Evolutionary conservation across 2,113 vertebrate species (phyloP).

Genomic region (Tupaia tana): DNA sequence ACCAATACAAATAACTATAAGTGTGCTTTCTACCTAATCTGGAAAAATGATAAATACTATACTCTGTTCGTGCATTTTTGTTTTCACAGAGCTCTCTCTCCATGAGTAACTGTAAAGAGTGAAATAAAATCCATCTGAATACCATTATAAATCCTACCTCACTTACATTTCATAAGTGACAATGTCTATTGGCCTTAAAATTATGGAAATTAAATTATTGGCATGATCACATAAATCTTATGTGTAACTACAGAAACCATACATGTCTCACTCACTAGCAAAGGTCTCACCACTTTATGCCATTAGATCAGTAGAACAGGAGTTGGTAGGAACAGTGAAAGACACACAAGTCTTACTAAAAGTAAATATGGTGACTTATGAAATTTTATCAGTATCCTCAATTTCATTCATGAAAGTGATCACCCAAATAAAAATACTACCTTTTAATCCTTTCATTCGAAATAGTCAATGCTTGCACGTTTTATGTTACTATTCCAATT

Average conservation of each 20-base stretch:
- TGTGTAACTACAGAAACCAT: constrained; percentile 21
- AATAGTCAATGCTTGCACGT: constrained; percentile 16
- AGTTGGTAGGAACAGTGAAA: background rate
- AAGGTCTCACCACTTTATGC: background rate
- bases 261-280: background rate
- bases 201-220: constrained; percentile 63
- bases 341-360: background rate
- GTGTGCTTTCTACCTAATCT: constrained; percentile 18
- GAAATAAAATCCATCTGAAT: constrained; percentile 47
- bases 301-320: background rate
- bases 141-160: constrained; percentile 32
- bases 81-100: constrained; percentile 32
- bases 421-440: constrained; percentile 39
- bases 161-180: constrained; percentile 49
- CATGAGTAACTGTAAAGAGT: constrained; percentile 20
- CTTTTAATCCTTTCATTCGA: background rate
- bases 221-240: constrained; percentile 30
- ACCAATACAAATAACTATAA: constrained; percentile 34
- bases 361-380: background rate
- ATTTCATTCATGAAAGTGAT: background rate
- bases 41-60: constrained; percentile 22
- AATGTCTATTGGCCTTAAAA: constrained; percentile 58
- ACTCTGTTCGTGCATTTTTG: background rate
- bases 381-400: background rate
- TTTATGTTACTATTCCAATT: background rate